Conservation (phyloP, 2,888 invertebrate species). For the Boloria euphrosyne region DNA sequence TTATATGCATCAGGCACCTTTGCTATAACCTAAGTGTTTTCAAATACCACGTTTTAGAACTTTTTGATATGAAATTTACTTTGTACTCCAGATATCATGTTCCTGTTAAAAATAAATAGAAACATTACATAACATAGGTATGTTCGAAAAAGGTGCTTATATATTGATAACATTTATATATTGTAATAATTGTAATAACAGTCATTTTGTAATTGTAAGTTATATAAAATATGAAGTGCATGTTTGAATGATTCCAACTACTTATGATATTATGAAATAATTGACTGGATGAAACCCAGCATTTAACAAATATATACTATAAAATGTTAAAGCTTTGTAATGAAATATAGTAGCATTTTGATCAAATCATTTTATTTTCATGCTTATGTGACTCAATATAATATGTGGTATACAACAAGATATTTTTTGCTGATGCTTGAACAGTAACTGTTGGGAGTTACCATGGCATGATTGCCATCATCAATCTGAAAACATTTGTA, state of each 20-base stretch:
- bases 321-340: constrained; percentile 77
- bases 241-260: constrained; percentile 65
- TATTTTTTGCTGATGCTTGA: constrained; percentile 67
- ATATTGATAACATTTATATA: constrained; percentile 39
- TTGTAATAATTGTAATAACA: constrained; percentile 31
- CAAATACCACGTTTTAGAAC: constrained; percentile 4
- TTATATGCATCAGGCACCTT: constrained; percentile 12
- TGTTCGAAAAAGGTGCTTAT: constrained; percentile 50
- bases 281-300: constrained; percentile 74
- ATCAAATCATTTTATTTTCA: constrained; percentile 76
- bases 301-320: constrained; percentile 77
- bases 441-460: constrained; percentile 62
- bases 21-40: not conserved
- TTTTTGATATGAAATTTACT: constrained; percentile 20
- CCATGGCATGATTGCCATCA: constrained; percentile 68
- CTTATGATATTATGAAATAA: constrained; percentile 47
- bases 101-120: constrained; percentile 25
- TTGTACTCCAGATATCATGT: constrained; percentile 23
- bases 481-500: constrained; percentile 76
- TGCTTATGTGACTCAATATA: constrained; percentile 75
- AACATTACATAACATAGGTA: constrained; percentile 18
- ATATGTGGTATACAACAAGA: constrained; percentile 65
- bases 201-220: constrained; percentile 34
- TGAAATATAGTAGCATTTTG: constrained; percentile 76
- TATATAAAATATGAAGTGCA: constrained; percentile 60